A percentile compares a stretch with the other conserved stretches of the same genome.
These are phyloP conservation scores for Lucilia sericata DNA, from an alignment of 1,140 invertebrate species.

Conservation along the genomic window DNA sequence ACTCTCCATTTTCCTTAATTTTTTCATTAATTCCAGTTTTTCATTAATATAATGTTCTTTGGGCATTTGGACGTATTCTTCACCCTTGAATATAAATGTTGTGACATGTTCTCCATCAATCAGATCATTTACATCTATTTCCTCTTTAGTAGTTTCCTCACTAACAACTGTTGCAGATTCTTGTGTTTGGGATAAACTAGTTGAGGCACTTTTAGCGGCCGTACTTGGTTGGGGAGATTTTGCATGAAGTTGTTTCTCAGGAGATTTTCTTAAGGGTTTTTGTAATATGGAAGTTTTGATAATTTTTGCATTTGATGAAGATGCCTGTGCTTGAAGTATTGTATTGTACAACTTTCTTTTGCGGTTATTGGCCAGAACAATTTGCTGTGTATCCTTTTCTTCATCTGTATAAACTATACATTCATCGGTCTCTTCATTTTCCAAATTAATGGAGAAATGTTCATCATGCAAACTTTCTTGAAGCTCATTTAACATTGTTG, in stretches of 20 bases:
- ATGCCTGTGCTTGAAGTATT: no score
- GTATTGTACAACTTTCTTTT: no score
- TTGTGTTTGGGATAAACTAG: no score
- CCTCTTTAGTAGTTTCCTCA: background rate
- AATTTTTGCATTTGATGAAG: no score
- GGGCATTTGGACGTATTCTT: conserved; percentile 63
- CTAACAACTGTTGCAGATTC: no score
- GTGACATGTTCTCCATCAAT: conserved; percentile 55
- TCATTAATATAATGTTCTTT: conserved; percentile 56
- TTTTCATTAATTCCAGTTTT: conserved; percentile 51
- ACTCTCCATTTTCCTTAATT: conserved; percentile 39
- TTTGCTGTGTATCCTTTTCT: background rate
- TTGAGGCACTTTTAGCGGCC: no score
- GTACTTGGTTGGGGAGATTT: no score
- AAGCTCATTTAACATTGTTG: background rate
- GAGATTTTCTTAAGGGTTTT: background rate
- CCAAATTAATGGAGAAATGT: background rate
- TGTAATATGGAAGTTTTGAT: conserved; percentile 2
- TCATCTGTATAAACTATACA: background rate
- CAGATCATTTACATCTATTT: conserved; percentile 41
- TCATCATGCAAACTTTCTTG: background rate
- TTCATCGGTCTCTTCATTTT: background rate
- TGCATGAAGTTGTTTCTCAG: no score
- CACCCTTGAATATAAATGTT: conserved; percentile 58
- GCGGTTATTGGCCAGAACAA: background rate